Percentiles rank a stretch among this genome's conserved stretches.
Evolutionary conservation across 2,888 invertebrate genomes (phyloP).

Genomic region (Phasia obesa): DNA sequence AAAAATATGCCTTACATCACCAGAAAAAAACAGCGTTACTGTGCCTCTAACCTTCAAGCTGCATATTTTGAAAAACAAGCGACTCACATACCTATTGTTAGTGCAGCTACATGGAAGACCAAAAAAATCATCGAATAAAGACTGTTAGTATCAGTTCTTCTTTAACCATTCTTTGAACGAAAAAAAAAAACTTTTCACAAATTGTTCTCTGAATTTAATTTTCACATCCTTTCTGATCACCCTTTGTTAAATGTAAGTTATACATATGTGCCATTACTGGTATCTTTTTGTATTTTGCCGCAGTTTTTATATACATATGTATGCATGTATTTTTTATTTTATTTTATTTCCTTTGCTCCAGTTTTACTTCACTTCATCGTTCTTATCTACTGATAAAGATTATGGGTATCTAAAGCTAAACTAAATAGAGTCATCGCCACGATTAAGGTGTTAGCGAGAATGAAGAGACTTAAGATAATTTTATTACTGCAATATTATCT

Average conservation of each 20-base stretch:
- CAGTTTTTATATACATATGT: slow-evolving; percentile 10
- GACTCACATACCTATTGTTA: no score
- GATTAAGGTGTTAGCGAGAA: slow-evolving; percentile 58
- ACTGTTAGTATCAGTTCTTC: no score
- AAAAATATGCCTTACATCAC: no score
- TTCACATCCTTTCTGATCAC: slow-evolving; percentile 3
- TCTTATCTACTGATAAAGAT: slow-evolving; percentile 69
- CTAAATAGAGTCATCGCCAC: slow-evolving; percentile 51
- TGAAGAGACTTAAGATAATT: slow-evolving; percentile 29
- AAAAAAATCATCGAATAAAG: no score
- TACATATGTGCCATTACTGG: slow-evolving; percentile 12
- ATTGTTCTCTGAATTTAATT: neutral
- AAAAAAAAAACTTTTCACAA: no score
- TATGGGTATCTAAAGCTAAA: slow-evolving; percentile 65
- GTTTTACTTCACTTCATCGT: slow-evolving; percentile 39
- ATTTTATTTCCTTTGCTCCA: slow-evolving; percentile 6
- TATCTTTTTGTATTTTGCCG: slow-evolving; percentile 45
- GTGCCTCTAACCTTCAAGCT: no score
- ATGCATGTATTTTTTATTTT: no score
- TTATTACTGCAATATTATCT: slow-evolving; percentile 64
- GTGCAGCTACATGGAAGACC: no score
- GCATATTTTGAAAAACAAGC: no score
- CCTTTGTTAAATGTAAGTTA: neutral
- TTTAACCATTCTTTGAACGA: no score
- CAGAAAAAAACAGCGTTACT: no score